Evolutionary conservation across 2,888 invertebrate genomes (phyloP), one percentile per base, ranked within the genome.

Genomic region (Diadromus collaris): DNA sequence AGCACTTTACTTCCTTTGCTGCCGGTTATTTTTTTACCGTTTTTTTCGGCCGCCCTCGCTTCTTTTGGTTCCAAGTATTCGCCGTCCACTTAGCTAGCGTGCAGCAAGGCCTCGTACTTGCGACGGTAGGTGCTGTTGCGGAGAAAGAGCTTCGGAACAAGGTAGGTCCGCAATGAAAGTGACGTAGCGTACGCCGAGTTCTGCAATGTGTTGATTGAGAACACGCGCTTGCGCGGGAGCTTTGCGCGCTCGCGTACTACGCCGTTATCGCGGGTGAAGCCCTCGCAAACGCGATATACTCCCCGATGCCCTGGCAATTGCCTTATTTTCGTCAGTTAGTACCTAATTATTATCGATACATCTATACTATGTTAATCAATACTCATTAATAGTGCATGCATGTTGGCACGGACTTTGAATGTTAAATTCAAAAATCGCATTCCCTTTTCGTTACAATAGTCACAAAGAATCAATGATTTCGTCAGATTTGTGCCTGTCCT

Each of bases 1-100:
- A 56, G 29, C 56, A 56, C 56, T 56, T 56, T 56, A 29, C 27
- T 27, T 27, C 56, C 56, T 56, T n/a, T 29, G 56, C 56, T 56
- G 29, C 32, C 6, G 24, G 24, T 56, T 16, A 27, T 29, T 56
- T 56, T 48, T 48, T 48, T 1, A 21, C 21, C 19, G 19, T 48
- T 48, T 21, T 21, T 21, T 48, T 10, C 21, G 3, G n/a, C 10
- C 48, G n/a, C 54, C 27, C 16, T 56, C 56, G n/a, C 32, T n/a
- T 27, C 56, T 56, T 27, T 56, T 56, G 56, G 13, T n/a, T 56
- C 51, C 51, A 21, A 56, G 56, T 56, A n/a, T 32, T 29, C 56
- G 56, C 16, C 56, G 56, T 56, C 32, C 56, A 56, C 56, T 56
- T 56, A 56, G 56, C 56, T 56, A 56, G 32, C 16, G 29, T 27